phyloP scores from a whole-genome alignment of 2,888 invertebrate species.

The Ormyrus labotus region DNA sequence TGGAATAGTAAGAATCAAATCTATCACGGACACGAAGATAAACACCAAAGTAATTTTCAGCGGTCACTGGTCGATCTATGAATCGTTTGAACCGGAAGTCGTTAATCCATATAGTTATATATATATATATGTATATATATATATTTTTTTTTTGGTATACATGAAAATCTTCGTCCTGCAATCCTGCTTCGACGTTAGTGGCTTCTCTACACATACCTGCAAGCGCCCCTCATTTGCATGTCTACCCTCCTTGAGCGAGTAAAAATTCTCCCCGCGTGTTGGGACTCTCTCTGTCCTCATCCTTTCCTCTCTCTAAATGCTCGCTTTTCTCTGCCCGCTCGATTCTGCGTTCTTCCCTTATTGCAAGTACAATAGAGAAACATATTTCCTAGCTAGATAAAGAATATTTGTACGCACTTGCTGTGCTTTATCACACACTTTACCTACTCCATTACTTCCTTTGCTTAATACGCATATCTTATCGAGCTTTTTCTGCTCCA shows the following conservation, averaged over 20 bases:
- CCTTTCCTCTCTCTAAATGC: background rate
- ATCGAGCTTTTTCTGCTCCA: background rate
- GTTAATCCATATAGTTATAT: background rate
- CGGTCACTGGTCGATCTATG: conserved; percentile 15
- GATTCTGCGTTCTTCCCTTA: background rate
- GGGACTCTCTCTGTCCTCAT: background rate
- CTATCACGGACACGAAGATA: background rate
- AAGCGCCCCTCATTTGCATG: conserved; percentile 25
- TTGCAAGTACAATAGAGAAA: conserved; percentile 33
- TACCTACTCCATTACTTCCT: background rate
- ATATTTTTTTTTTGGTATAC: conserved; percentile 23
- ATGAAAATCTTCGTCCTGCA: conserved; percentile 15
- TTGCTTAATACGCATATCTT: background rate
- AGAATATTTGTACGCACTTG: conserved; percentile 20
- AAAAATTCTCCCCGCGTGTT: conserved; percentile 8
- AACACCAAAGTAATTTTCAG: conserved; percentile 31
- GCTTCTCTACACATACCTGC: background rate
- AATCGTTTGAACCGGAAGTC: conserved; percentile 9
- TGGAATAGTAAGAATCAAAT: background rate
- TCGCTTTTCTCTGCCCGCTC: background rate
- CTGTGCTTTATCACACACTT: conserved; percentile 1
- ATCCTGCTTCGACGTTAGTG: background rate
- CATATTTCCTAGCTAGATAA: conserved; percentile 34
- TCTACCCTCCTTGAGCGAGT: conserved; percentile 2
- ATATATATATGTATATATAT: background rate